Evolutionary conservation across 2,113 vertebrate species (phyloP).

Genomic region (Otolemur garnettii): DNA sequence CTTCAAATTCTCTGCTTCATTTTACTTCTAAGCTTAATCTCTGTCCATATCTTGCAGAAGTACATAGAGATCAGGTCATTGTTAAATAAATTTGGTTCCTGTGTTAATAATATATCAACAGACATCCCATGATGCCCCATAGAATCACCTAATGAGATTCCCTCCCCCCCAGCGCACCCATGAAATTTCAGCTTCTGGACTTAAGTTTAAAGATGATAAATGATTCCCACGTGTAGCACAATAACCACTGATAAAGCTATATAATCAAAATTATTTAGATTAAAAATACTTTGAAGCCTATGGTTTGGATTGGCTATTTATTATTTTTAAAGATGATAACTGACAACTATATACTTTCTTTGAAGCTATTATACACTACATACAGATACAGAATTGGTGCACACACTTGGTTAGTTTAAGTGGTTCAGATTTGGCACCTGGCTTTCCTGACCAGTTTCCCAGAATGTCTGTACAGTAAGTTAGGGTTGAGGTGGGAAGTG

Average conservation of each 20-base stretch:
- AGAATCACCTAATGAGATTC: neutral
- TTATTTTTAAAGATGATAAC: conserved; percentile 33
- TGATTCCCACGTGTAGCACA: neutral
- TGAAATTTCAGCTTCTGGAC: neutral
- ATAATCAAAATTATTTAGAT: neutral
- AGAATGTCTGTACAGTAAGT: neutral
- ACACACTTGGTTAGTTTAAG: neutral
- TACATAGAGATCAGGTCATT: neutral
- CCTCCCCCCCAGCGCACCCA: neutral
- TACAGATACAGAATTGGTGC: neutral
- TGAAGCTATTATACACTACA: neutral
- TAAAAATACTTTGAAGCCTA: conserved; percentile 28
- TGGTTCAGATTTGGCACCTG: neutral
- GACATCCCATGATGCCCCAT: neutral
- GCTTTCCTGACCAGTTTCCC: neutral
- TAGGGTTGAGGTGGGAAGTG: neutral
- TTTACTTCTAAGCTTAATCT: conserved; percentile 34
- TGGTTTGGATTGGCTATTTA: neutral
- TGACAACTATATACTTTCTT: conserved; percentile 18
- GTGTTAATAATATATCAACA: neutral
- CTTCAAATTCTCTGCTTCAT: conserved; percentile 15
- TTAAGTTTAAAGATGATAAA: neutral
- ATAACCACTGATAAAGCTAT: neutral
- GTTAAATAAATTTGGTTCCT: conserved; percentile 11
- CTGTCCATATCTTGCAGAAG: neutral